These are phyloP conservation scores for Notiomystis cincta DNA, from an alignment of 2,113 vertebrate genomes.

Conservation along the genomic window DNA sequence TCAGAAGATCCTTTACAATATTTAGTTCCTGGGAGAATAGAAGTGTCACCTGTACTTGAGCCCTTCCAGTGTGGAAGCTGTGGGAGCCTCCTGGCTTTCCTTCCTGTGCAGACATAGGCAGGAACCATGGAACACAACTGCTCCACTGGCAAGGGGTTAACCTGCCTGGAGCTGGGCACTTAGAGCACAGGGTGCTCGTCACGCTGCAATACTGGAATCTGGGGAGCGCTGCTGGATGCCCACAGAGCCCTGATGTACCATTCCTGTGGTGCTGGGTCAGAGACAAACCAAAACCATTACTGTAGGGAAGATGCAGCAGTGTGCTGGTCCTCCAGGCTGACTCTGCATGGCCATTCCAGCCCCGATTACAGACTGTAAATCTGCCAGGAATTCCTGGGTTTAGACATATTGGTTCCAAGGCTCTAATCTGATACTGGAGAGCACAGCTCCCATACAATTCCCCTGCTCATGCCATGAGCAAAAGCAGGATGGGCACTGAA, in stretches of 20 bases:
- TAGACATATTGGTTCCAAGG: background rate
- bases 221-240: background rate
- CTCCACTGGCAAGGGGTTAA: background rate
- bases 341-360: background rate
- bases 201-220: background rate
- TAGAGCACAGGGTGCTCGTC: rapidly evolving
- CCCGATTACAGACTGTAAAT: background rate
- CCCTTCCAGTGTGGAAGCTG: background rate
- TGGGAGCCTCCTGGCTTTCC: background rate
- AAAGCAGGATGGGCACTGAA: background rate
- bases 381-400: background rate
- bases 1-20: background rate
- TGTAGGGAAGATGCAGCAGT: background rate
- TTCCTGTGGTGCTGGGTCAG: background rate
- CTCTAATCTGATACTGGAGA: background rate
- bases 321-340: background rate
- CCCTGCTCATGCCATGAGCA: background rate
- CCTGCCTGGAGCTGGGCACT: background rate
- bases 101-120: background rate
- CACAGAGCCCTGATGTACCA: background rate
- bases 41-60: background rate
- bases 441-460: background rate
- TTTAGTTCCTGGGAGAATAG: background rate
- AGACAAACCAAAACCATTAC: background rate
- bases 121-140: background rate